Conservation (phyloP, 2,888 invertebrate genomes). For the Agrypnus murinus region DNA sequence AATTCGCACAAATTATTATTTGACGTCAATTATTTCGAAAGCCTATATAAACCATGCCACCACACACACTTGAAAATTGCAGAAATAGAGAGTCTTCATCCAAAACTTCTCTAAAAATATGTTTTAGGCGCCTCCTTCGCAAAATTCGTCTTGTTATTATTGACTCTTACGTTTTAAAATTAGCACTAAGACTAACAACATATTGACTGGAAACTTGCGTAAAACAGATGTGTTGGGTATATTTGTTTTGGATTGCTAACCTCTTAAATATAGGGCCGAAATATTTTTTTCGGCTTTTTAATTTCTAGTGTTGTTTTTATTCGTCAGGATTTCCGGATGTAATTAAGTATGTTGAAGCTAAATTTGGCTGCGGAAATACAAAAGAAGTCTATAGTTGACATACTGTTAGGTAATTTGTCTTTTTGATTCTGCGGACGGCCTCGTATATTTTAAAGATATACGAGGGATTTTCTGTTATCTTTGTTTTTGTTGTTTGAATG, state of each 20-base stretch:
- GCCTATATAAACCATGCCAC: too few species aligned
- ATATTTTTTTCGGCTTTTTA: slow-evolving; percentile 10
- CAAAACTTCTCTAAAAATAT: not conserved
- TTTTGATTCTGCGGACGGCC: too few species aligned
- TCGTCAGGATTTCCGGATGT: slow-evolving; percentile 39
- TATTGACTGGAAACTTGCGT: slow-evolving; percentile 2
- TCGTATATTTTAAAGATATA: too few species aligned
- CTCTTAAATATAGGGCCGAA: not conserved
- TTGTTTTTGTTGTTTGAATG: too few species aligned
- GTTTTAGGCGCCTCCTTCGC: too few species aligned
- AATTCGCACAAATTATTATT: too few species aligned
- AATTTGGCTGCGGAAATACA: slow-evolving; percentile 29
- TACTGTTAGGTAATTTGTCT: too few species aligned
- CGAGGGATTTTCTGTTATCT: too few species aligned
- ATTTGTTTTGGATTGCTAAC: slow-evolving; percentile 29
- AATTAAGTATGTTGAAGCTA: slow-evolving; percentile 24
- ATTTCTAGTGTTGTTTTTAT: slow-evolving; percentile 13
- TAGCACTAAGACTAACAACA: slow-evolving; percentile 6
- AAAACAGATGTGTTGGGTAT: slow-evolving; percentile 9
- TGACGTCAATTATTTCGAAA: too few species aligned
- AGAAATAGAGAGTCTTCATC: not conserved
- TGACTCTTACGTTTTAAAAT: slow-evolving; percentile 13
- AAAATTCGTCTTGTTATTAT: too few species aligned
- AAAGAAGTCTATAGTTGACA: not conserved
- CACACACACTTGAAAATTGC: not conserved